Percentiles rank a stretch among this genome's conserved stretches.
Evolutionary conservation across 2,113 vertebrate species (phyloP).

Genomic region (Corythornis madagascariensis): DNA sequence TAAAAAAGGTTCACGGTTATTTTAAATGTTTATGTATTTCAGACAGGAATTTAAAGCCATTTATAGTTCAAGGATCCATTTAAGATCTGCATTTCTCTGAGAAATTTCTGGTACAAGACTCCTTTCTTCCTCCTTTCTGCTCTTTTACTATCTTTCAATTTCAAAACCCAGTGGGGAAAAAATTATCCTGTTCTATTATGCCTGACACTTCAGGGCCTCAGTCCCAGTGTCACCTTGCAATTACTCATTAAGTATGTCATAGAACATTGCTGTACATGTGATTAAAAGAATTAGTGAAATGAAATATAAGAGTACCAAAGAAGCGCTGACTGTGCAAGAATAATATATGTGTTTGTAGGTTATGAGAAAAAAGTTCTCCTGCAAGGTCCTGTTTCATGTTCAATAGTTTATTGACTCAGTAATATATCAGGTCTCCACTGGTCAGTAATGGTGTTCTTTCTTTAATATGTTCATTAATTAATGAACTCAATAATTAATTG

Average conservation of each 20-base stretch:
- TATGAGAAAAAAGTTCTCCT: constrained; percentile 49
- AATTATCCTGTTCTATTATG: neutral
- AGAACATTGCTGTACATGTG: constrained; percentile 37
- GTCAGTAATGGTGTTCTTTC: constrained; percentile 70
- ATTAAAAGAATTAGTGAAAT: constrained; percentile 71
- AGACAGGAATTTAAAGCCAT: neutral
- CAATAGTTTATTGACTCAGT: constrained; percentile 68
- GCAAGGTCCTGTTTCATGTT: constrained; percentile 70
- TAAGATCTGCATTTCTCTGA: neutral
- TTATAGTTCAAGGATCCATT: neutral
- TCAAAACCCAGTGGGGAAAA: neutral
- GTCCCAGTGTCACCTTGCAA: constrained; percentile 53
- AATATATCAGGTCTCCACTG: constrained; percentile 64
- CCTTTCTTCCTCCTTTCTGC: neutral
- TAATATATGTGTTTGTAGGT: constrained; percentile 63
- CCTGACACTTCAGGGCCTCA: constrained; percentile 23
- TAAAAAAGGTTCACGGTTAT: neutral
- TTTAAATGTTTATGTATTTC: neutral
- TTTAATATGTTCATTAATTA: constrained; percentile 74
- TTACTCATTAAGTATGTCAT: constrained; percentile 56
- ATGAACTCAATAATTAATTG: constrained; percentile 72
- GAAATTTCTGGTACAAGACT: neutral
- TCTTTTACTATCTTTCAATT: neutral
- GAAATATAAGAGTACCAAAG: constrained; percentile 65
- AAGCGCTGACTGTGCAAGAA: constrained; percentile 67